These are phyloP conservation scores for Synergus gifuensis DNA, from an alignment of 2,888 invertebrate genomes.

Conservation along the genomic window DNA sequence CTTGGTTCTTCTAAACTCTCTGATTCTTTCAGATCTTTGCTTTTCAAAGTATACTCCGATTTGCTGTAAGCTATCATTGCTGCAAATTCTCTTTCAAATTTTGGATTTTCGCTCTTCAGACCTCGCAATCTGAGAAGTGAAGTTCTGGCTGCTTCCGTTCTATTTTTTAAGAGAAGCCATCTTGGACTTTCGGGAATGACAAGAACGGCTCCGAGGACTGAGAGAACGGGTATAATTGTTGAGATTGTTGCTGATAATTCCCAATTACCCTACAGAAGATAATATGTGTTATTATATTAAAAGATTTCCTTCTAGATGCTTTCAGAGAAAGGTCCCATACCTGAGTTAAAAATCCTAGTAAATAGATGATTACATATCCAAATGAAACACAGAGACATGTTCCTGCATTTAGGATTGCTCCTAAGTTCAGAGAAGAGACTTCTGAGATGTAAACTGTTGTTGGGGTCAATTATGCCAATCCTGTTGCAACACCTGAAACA, in stretches of 20 bases:
- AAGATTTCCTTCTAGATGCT: too few relatives aligned
- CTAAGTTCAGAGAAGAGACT: conserved; percentile 74
- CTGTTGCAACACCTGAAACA: conserved; percentile 75
- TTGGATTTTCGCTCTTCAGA: conserved; percentile 55
- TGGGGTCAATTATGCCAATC: conserved; percentile 78
- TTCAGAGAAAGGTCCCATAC: not conserved
- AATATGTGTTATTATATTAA: not conserved
- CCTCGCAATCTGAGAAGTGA: conserved; percentile 74
- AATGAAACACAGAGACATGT: conserved; percentile 55
- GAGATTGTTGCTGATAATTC: not conserved
- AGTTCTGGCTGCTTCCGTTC: conserved; percentile 75
- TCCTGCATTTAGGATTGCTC: conserved; percentile 78
- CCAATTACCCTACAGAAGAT: not conserved
- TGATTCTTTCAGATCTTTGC: too few relatives aligned
- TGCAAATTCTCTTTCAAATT: conserved; percentile 57
- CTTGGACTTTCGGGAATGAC: conserved; percentile 79
- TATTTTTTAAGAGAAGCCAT: conserved; percentile 77
- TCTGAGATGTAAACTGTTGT: conserved; percentile 79
- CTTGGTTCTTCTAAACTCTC: too few relatives aligned
- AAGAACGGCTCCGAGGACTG: conserved; percentile 71
- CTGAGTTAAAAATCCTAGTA: conserved; percentile 25
- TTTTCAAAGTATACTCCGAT: conserved; percentile 4
- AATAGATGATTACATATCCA: conserved; percentile 16
- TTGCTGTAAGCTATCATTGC: conserved; percentile 55
- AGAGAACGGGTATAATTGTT: conserved; percentile 49